These are phyloP conservation scores for Cyphomyrus plagiostoma DNA, from an alignment of 2,113 vertebrate genomes.

Conservation along the genomic window DNA sequence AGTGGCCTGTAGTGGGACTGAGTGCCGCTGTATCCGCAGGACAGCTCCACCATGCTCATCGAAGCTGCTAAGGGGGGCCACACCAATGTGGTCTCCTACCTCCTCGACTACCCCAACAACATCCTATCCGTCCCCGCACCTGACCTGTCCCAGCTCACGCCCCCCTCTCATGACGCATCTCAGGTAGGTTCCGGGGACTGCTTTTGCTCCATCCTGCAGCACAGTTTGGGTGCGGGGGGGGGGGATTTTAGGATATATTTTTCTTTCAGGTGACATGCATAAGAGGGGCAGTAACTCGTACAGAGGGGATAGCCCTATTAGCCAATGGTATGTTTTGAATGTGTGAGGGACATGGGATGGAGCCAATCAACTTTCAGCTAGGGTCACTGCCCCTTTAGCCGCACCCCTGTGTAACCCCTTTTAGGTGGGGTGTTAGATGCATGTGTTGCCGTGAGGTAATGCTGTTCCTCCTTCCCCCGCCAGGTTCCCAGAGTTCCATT, in stretches of 20 bases:
- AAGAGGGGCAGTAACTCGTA: neutral
- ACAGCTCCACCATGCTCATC: slow-evolving; percentile 98
- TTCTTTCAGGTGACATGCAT: neutral
- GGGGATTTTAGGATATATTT: neutral
- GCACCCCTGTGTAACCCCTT: neutral
- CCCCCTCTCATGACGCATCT: slow-evolving; percentile 92
- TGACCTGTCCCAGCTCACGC: slow-evolving; percentile 87
- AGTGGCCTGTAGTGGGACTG: neutral
- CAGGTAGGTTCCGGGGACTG: slow-evolving; percentile 64
- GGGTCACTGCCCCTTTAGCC: neutral
- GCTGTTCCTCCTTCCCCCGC: too few species aligned
- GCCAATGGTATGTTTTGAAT: neutral
- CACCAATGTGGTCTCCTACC: slow-evolving; percentile 96
- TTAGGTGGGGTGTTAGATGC: neutral
- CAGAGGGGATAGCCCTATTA: neutral
- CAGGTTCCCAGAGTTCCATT: slow-evolving; percentile 96
- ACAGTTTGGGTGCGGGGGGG: neutral
- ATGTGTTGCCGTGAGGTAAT: neutral
- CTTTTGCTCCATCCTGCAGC: neutral
- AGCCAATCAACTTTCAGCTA: neutral
- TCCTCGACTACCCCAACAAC: slow-evolving; percentile 98
- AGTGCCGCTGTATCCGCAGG: slow-evolving; percentile 54
- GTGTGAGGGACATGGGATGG: neutral
- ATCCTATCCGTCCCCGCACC: slow-evolving; percentile 83
- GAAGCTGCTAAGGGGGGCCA: slow-evolving; percentile 99